Conservation (phyloP, 2,888 invertebrate species). For the Limnephilus lunatus region DNA sequence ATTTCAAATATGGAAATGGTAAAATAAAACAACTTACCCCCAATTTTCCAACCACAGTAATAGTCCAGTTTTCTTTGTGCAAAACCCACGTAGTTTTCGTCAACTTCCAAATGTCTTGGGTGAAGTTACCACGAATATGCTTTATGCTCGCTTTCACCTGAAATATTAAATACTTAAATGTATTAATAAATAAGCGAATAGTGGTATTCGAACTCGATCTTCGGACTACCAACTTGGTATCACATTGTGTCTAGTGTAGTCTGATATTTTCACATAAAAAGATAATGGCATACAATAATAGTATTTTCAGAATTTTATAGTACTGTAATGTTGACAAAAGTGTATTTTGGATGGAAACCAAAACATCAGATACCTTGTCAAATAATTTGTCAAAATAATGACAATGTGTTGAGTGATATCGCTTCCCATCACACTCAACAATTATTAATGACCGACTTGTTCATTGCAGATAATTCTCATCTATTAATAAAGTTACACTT, state of each 20-base stretch:
- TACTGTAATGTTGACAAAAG: not conserved
- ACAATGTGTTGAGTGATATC: not conserved
- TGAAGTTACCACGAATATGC: slow-evolving; percentile 84
- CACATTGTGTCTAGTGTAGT: not conserved
- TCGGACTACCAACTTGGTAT: not conserved
- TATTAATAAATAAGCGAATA: not conserved
- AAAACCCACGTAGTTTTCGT: slow-evolving; percentile 81
- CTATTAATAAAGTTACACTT: not conserved
- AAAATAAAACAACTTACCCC: slow-evolving; percentile 70
- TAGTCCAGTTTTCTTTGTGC: slow-evolving; percentile 88
- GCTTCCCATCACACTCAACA: not conserved
- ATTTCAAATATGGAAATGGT: not conserved
- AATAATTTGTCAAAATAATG: not conserved
- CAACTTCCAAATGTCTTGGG: slow-evolving; percentile 87
- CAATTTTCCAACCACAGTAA: slow-evolving; percentile 80
- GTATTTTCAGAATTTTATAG: not conserved
- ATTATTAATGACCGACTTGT: not conserved
- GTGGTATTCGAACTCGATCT: not conserved
- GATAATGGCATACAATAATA: not conserved
- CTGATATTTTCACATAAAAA: not conserved
- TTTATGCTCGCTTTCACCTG: slow-evolving; percentile 88
- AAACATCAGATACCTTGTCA: not conserved
- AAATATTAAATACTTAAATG: slow-evolving; percentile 55
- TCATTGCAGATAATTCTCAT: not conserved
- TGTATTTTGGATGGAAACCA: not conserved